Conservation (phyloP, 2,797 vertebrate species). For the Chelmon rostratus region DNA sequence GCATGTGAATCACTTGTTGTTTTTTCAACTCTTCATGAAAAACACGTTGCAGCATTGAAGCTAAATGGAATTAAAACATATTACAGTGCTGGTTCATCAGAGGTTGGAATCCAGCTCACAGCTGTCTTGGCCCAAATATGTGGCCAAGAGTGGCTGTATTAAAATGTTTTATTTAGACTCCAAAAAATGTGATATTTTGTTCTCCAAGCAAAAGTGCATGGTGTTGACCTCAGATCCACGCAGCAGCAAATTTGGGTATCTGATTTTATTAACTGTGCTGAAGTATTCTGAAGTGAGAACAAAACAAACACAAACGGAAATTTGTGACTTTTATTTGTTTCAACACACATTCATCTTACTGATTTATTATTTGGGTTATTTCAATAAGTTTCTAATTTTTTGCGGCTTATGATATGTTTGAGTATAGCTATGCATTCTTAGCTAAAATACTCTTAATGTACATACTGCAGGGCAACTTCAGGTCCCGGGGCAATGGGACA, state of each 20-base stretch:
- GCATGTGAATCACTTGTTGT: neutral
- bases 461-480: conserved; percentile 7
- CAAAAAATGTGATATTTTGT: conserved; percentile 21
- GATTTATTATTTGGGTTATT: conserved; percentile 17
- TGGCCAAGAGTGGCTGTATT: conserved; percentile 27
- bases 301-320: neutral
- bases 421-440: conserved; percentile 20
- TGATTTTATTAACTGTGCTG: conserved; percentile 33
- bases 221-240: conserved; percentile 38
- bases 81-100: conserved; percentile 27
- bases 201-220: conserved; percentile 31
- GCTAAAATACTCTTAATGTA: conserved; percentile 17
- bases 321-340: neutral
- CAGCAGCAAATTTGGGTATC: conserved; percentile 17
- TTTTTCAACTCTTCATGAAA: too few species aligned
- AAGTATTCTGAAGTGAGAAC: conserved; percentile 2
- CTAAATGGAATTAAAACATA: too few species aligned
- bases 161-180: conserved; percentile 29
- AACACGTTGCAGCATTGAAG: too few species aligned
- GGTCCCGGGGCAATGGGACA: conserved; percentile 5
- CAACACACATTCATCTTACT: neutral
- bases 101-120: conserved; percentile 42
- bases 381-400: conserved; percentile 18
- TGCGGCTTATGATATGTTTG: conserved; percentile 8
- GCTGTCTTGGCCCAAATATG: conserved; percentile 26